These are phyloP conservation scores for Bibio marci DNA, from an alignment of 2,888 invertebrate species.

Conservation along the genomic window DNA sequence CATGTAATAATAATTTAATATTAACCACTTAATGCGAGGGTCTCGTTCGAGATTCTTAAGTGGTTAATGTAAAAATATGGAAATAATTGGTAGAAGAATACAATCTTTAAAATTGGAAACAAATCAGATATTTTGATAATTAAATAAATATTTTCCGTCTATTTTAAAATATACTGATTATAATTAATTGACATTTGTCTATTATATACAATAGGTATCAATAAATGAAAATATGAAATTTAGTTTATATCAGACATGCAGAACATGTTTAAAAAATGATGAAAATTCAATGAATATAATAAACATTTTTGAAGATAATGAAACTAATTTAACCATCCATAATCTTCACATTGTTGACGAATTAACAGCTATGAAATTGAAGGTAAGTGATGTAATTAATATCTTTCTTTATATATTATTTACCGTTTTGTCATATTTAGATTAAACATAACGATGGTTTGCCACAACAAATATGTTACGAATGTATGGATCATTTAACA, in stretches of 20 bases:
- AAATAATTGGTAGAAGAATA: no score
- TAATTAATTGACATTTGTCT: no score
- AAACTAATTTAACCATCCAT: not conserved
- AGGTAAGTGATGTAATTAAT: not conserved
- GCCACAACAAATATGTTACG: slow-evolving; percentile 7
- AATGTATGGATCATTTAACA: slow-evolving; percentile 3
- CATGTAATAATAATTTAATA: no score
- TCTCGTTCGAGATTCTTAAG: no score
- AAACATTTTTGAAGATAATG: not conserved
- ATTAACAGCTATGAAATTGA: not conserved
- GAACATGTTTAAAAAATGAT: slow-evolving; percentile 2
- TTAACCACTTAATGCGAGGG: no score
- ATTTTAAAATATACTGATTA: no score
- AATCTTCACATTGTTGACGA: slow-evolving; percentile 1
- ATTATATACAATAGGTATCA: no score
- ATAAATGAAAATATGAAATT: no score
- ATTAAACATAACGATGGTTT: not conserved
- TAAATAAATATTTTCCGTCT: no score
- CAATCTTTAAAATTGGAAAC: no score
- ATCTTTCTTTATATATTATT: not conserved
- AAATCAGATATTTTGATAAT: no score
- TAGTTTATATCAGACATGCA: slow-evolving; percentile 2
- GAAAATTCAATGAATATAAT: not conserved
- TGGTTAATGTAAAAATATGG: no score
- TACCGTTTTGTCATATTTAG: not conserved